Base-by-base conservation (phyloP, 2,888 invertebrate species). In the Drosophila robusta region DNA sequence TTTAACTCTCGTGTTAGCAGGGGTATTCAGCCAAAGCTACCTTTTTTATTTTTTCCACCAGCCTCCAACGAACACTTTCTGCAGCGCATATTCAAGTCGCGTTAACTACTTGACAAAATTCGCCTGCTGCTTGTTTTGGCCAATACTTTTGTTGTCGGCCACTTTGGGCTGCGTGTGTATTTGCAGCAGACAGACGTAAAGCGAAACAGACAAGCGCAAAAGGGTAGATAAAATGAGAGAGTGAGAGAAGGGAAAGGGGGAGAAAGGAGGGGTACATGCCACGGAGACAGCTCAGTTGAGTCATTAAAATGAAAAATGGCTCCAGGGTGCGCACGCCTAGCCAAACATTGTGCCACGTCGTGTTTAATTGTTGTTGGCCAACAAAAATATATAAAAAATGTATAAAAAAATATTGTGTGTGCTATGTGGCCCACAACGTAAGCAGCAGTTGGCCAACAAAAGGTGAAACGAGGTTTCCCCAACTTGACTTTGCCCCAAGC, bases 291-390 rank as follows among this genome's bases (percentile, higher is more conserved):
- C 82, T 72, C 71, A 71, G 89, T 83, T 83, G 89, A 83, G 83
- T 83, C 83, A 83, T 83, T 83, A 83, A 83, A 83, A 83, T 83
- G 83, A 88, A 70, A 86, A 83, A 88, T 86, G 84, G 80, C 89
- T 83, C 62, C 68, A 57, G 83, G 83, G 78, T 65, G 42, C 54
- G 54, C 52, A 52, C 75, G 81, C 84, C 78, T 74, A 69, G 65
- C 64, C 75, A 74, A 84, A 86, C 69, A 83, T 66, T 69, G 63
- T 67, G 78, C 78, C 78, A 76, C 80, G 70, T 69, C 67, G 70
- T 69, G 78, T 80, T 86, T 83, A 86, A 83, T 83, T 83, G 82
- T 78, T 68, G 78, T 73, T 78, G 78, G 63, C 77, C 77, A 83
- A 42, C 16, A 42, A 54, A 54, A 54, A 14, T 16, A 18, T 11